Conservation (phyloP, 2,797 vertebrate species). For the Alectoris magna region DNA sequence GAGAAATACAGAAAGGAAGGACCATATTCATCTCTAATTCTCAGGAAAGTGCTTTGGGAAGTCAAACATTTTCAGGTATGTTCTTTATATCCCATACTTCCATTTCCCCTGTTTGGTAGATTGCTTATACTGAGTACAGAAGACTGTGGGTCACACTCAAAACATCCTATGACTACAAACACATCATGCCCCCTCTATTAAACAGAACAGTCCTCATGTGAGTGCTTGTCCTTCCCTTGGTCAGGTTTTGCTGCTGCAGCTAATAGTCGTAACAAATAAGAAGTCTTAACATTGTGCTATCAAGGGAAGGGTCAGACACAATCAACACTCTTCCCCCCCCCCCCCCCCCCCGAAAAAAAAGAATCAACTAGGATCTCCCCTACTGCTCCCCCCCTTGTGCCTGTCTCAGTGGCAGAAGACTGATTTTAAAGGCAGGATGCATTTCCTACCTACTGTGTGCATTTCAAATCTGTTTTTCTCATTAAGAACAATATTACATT, state of each 20-base stretch:
- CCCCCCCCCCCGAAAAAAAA: no score
- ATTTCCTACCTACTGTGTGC: neutral
- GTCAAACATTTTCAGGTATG: neutral
- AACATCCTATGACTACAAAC: neutral
- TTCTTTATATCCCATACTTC: neutral
- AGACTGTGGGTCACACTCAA: neutral
- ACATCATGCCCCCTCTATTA: neutral
- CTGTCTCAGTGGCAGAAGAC: neutral
- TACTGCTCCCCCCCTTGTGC: accelerated
- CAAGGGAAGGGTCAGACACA: neutral
- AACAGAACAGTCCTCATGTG: neutral
- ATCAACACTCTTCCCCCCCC: neutral
- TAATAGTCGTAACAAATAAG: neutral
- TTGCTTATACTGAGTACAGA: neutral
- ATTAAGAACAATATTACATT: neutral
- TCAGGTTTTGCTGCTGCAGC: neutral
- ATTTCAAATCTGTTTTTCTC: neutral
- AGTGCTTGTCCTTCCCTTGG: neutral
- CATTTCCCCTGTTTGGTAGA: neutral
- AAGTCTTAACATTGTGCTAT: neutral
- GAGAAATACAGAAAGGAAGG: neutral
- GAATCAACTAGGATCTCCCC: neutral
- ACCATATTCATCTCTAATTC: neutral
- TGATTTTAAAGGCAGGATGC: neutral
- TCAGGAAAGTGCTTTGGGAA: neutral